Conservation (phyloP, 2,797 vertebrate genomes). For the Synaphobranchus kaupii region DNA sequence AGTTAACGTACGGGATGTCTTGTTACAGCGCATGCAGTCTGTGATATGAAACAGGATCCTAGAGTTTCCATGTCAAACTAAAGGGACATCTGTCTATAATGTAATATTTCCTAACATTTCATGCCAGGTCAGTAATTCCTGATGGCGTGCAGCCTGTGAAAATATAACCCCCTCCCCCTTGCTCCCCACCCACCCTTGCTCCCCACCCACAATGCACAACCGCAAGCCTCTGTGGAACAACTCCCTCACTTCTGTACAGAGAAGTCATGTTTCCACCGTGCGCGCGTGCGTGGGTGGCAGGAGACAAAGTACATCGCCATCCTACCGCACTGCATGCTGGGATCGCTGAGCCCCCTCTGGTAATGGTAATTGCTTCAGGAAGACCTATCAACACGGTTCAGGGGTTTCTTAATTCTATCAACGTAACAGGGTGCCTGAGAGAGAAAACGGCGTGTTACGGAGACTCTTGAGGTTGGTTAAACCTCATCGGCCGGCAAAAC, state of each 20-base stretch:
- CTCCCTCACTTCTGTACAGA: conserved; percentile 42
- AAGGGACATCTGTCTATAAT: conserved; percentile 79
- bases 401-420: conserved; percentile 73
- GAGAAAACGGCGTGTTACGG: conserved; percentile 44
- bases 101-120: conserved; percentile 79
- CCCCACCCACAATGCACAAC: conserved; percentile 54
- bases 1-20: conserved; percentile 33
- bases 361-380: conserved; percentile 75
- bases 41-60: conserved; percentile 64
- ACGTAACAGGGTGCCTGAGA: conserved; percentile 47
- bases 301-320: conserved; percentile 56
- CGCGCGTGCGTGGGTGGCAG: conserved; percentile 57
- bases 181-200: conserved; percentile 56
- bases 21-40: conserved; percentile 49
- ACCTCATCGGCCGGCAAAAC: conserved; percentile 63
- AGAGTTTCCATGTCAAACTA: conserved; percentile 68
- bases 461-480: conserved; percentile 63
- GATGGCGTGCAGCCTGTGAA: conserved; percentile 71
- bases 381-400: conserved; percentile 72
- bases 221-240: conserved; percentile 54
- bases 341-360: conserved; percentile 55
- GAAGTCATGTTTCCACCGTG: conserved; percentile 43
- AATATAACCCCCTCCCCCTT: conserved; percentile 66
- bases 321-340: conserved; percentile 39
- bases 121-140: conserved; percentile 73